These are phyloP conservation scores for Globodera ellingtonae DNA, from an alignment of 1,140 invertebrate species.

Conservation along the genomic window DNA sequence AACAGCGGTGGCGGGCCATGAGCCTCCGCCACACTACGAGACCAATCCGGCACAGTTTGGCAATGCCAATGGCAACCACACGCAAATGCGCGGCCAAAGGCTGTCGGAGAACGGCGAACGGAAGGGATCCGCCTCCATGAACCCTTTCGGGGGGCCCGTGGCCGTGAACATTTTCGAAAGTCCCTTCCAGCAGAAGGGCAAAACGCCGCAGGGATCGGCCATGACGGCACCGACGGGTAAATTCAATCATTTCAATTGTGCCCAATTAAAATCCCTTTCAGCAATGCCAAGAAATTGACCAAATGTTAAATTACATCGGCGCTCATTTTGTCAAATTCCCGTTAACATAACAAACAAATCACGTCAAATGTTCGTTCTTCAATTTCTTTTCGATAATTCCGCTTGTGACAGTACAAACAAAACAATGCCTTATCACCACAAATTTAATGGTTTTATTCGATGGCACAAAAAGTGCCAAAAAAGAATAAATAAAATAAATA, in stretches of 20 bases:
- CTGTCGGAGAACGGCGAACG: neutral
- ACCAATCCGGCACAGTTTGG: neutral
- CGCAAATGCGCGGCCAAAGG: neutral
- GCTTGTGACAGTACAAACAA: too few relatives aligned
- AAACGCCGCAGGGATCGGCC: neutral
- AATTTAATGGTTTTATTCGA: too few relatives aligned
- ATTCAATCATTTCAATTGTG: neutral
- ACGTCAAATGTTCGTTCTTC: too few relatives aligned
- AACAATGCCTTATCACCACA: too few relatives aligned
- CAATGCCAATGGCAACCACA: neutral
- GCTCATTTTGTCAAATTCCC: too few relatives aligned
- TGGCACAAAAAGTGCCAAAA: too few relatives aligned
- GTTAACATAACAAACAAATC: too few relatives aligned
- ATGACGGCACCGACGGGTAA: neutral
- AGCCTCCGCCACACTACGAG: neutral
- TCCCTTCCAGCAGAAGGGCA: conserved; percentile 30
- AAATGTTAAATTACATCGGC: too few relatives aligned
- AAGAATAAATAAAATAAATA: too few relatives aligned
- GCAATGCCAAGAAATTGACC: neutral
- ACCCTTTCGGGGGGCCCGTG: conserved; percentile 38
- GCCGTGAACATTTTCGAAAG: conserved; percentile 34
- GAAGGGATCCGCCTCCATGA: conserved; percentile 21
- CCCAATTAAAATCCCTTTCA: neutral
- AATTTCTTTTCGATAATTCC: too few relatives aligned
- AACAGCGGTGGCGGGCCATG: neutral